Base-by-base conservation (phyloP, 2,113 vertebrate genomes). In the Carassius carassius region DNA sequence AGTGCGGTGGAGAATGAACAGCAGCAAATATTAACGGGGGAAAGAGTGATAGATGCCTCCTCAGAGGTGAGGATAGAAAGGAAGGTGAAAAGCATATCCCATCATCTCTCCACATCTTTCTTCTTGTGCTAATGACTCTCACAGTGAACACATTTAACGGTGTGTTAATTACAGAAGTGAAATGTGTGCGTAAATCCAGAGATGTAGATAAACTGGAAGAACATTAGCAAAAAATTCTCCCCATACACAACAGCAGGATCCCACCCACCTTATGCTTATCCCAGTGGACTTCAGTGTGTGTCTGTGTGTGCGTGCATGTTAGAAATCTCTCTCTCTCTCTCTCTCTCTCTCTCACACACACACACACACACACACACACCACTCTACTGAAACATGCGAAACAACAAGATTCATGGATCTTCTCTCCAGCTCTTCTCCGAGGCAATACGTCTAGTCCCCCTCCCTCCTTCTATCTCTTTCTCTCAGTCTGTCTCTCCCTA, bases 361-460 rank as follows among this genome's bases (percentile, higher is more conserved):
- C 32, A 35, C 29, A 14, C 54, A 58, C 16, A 58, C 56, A n/a
- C 56, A 51, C 11, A 47, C 44, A 47, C 44, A 44, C 44, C 41
- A 47, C 76, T 85, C 81, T 41, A 58, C 81, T 41, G 32, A 87
- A 87, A 89, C 84, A 78, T 85, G 81, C 84, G 54, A 87, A 87
- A 89, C 86, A 89, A 89, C 86, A 78, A 89, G 85, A 89, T 89
- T 87, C 86, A 87, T 85, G 88, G 84, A 86, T 87, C 82, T 89
- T 88, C 79, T 82, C 79, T 79, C 75, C 35, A 69, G 75, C 74
- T 85, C 74, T 86, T 79, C 75, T 86, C 79, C 49, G 82, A 85
- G 74, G 87, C 83, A 89, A 77, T 67, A 72, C 23, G 29, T 85
- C 80, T 83, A 47, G 60, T 74, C 44, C 69, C 84, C 83, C 83